These are phyloP conservation scores for Lordiphosa clarofinis DNA, from an alignment of 1,140 invertebrate species.

Conservation along the genomic window DNA sequence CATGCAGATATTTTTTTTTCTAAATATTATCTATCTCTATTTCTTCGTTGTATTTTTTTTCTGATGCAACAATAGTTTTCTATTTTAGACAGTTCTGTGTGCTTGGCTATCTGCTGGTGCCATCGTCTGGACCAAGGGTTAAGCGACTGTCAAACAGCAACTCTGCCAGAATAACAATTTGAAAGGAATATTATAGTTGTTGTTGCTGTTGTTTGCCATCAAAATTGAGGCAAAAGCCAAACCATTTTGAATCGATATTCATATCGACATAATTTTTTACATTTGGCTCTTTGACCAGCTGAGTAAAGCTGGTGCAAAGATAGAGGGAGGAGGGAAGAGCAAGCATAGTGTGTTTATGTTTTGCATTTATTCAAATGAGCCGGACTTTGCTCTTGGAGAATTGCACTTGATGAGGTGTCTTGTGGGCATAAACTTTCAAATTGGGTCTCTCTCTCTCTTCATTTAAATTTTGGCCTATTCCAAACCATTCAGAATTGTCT, in stretches of 20 bases:
- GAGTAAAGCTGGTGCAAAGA: background rate
- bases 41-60: background rate
- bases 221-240: too few relatives aligned
- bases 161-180: slow-evolving; percentile 70
- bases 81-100: slow-evolving; percentile 30
- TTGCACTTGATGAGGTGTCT: too few relatives aligned
- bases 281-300: slow-evolving; percentile 9
- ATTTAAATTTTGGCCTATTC: too few relatives aligned
- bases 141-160: slow-evolving; percentile 33
- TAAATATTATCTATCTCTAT: background rate
- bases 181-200: slow-evolving; percentile 35
- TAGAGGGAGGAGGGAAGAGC: too few relatives aligned
- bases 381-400: too few relatives aligned
- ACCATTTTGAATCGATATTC: slow-evolving; percentile 45
- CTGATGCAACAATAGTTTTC: slow-evolving; percentile 10
- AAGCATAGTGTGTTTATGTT: too few relatives aligned
- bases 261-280: slow-evolving; percentile 55
- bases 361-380: too few relatives aligned
- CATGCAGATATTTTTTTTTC: background rate
- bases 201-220: slow-evolving; percentile 21
- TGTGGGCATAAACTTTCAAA: background rate
- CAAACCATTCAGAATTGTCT: too few relatives aligned
- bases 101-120: slow-evolving; percentile 25
- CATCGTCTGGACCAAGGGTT: slow-evolving; percentile 24
- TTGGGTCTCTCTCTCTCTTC: slow-evolving; percentile 4